Evolutionary conservation across 2,113 vertebrate genomes (phyloP), one percentile per base, ranked within the genome.

Genomic region (Ellobius talpinus): DNA sequence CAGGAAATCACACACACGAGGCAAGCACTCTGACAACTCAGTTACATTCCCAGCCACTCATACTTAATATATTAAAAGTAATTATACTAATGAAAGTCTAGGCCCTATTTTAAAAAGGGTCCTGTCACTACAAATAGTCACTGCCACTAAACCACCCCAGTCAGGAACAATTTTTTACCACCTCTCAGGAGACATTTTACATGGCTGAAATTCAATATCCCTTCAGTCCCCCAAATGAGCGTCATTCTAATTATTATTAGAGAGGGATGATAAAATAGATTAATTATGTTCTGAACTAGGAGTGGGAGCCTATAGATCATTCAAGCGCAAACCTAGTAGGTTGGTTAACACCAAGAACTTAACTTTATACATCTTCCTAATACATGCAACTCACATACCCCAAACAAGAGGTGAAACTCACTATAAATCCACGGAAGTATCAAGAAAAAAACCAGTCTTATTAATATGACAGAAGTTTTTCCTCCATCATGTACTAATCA

Each of bases 21-120:
- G 47, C 12, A 87, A 72, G 66, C 19, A n/a, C 33, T 72, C 31
- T 87, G n/a, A 9, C 6, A 13, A 50, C 33, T 26, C 1, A 52
- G 12, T 33, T n/a, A 39, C 47, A 26, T n/a, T 70, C 23, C 66
- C 45, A 72, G 33, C 47, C 66, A 50, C 10, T 42, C 39, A 66
- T 65, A 79, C 10, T 90, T 81, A 14, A 17, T 58, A 66, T 89
- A 50, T 93, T 76, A 70, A 90, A 95, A 94, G 90, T 82, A 93
- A 92, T 55, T 65, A 33, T 55, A 87, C 68, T 84, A 95, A 94
- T 87, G 96, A 96, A 95, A 93, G 86, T 72, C 65, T 96, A 26
- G 85, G 92, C 58, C 12, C 33, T 85, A 79, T 95, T 82, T 84
- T 65, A 50, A 36, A 93, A 94, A 95, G 79, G 42, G 55, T 93